phyloP scores from a whole-genome alignment of 2,888 invertebrate genomes.

The Mythimna ferrago region DNA sequence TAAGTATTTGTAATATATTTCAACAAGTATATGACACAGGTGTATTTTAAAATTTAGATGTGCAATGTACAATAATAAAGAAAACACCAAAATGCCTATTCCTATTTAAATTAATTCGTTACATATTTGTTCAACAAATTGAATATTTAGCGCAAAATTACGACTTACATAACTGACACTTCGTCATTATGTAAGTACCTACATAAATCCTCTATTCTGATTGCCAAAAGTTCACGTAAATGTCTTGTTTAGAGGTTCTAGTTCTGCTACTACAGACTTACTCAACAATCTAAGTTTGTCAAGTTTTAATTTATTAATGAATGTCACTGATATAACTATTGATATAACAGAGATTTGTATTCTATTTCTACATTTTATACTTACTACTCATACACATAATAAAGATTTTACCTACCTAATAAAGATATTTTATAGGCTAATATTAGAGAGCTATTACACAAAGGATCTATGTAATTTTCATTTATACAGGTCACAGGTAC shows the following conservation, averaged over 20 bases:
- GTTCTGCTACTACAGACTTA: conserved; percentile 21
- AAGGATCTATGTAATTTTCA: conserved; percentile 34
- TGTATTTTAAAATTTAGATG: conserved; percentile 36
- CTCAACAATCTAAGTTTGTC: conserved; percentile 42
- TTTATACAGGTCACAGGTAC: conserved; percentile 55
- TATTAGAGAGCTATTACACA: conserved; percentile 58
- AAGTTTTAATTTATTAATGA: conserved; percentile 22
- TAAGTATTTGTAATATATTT: conserved; percentile 32
- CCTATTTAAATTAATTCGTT: conserved; percentile 38
- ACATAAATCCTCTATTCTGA: conserved; percentile 20
- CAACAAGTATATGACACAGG: conserved; percentile 50
- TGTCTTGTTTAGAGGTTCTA: conserved; percentile 25
- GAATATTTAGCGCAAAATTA: conserved; percentile 34
- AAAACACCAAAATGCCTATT: conserved; percentile 50
- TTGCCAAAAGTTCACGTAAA: conserved; percentile 20
- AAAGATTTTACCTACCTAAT: conserved; percentile 37
- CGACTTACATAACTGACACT: conserved; percentile 46
- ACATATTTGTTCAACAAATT: conserved; percentile 45
- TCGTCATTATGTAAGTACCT: conserved; percentile 14
- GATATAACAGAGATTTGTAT: conserved; percentile 35
- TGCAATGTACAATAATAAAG: conserved; percentile 45
- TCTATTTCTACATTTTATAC: conserved; percentile 41
- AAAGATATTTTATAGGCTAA: conserved; percentile 36
- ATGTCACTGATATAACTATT: conserved; percentile 42
- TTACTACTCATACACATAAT: conserved; percentile 46